phyloP scores from a whole-genome alignment of 2,888 invertebrate species.

The Hirtodrosophila alboralis region DNA sequence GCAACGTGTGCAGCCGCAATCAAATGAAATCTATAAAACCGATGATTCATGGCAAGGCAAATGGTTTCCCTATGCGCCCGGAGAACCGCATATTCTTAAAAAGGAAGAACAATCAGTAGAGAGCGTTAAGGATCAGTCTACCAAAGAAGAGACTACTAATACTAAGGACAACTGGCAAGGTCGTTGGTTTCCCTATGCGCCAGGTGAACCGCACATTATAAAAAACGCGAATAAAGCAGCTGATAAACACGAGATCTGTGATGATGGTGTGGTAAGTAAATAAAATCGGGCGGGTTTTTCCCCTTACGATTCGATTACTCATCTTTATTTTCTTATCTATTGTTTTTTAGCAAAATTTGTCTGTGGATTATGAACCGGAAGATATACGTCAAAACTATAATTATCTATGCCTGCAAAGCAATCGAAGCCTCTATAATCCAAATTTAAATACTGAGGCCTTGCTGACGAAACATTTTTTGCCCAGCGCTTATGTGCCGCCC shows the following conservation, averaged over 20 bases:
- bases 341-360: conserved; percentile 51
- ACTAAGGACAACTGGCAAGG: conserved; percentile 43
- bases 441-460: conserved; percentile 84
- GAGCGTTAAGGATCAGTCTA: too few relatives aligned
- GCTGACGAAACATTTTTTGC: conserved; percentile 85
- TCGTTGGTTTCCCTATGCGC: conserved; percentile 72
- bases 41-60: conserved; percentile 49
- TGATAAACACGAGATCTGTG: conserved; percentile 84
- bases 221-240: not conserved
- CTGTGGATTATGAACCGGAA: conserved; percentile 71
- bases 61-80: conserved; percentile 75
- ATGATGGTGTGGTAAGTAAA: conserved; percentile 87
- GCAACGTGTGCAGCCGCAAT: conserved; percentile 41
- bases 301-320: conserved; percentile 6
- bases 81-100: conserved; percentile 44
- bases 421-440: conserved; percentile 85
- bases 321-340: conserved; percentile 4
- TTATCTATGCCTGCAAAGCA: conserved; percentile 87
- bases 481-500: conserved; percentile 86
- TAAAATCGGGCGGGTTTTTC: not conserved
- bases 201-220: conserved; percentile 29
- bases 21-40: not conserved
- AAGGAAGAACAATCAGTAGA: not conserved
- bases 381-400: conserved; percentile 70
- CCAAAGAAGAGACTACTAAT: too few relatives aligned